phyloP scores from a whole-genome alignment of 2,888 invertebrate genomes.

The Chymomyza fuscimana region DNA sequence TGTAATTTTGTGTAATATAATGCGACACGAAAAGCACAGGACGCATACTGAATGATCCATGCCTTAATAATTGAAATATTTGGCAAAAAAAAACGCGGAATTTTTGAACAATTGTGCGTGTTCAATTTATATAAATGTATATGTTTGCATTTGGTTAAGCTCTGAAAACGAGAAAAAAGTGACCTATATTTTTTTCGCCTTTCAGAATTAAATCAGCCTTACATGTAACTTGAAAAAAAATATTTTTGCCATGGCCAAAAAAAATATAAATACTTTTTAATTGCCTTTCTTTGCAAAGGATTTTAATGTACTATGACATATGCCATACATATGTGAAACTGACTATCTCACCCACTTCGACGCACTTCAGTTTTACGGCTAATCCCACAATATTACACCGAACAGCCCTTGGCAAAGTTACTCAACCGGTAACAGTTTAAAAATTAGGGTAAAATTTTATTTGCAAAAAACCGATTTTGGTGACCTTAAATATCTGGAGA shows the following conservation, averaged over 20 bases:
- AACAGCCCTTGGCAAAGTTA: too few species aligned
- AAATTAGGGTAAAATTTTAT: fast-evolving
- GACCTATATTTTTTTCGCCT: not conserved
- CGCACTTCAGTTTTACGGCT: too few species aligned
- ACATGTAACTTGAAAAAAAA: not conserved
- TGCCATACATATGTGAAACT: too few species aligned
- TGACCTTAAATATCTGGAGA: too few species aligned
- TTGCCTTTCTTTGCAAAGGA: not conserved
- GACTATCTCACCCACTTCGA: too few species aligned
- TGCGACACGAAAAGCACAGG: not conserved
- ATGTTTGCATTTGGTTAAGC: not conserved
- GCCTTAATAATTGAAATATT: slow-evolving; percentile 10
- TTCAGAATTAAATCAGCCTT: not conserved
- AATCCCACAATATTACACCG: too few species aligned
- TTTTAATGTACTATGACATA: not conserved
- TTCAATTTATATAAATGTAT: not conserved
- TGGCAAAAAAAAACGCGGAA: not conserved
- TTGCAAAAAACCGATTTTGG: too few species aligned
- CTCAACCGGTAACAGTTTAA: too few species aligned
- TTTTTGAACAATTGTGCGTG: not conserved
- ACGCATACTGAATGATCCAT: not conserved
- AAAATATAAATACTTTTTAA: not conserved
- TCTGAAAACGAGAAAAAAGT: not conserved
- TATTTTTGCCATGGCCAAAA: not conserved
- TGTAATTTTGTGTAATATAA: slow-evolving; percentile 18